phyloP scores from a whole-genome alignment of 1,140 invertebrate species.

The Andrena cerasifolii region DNA sequence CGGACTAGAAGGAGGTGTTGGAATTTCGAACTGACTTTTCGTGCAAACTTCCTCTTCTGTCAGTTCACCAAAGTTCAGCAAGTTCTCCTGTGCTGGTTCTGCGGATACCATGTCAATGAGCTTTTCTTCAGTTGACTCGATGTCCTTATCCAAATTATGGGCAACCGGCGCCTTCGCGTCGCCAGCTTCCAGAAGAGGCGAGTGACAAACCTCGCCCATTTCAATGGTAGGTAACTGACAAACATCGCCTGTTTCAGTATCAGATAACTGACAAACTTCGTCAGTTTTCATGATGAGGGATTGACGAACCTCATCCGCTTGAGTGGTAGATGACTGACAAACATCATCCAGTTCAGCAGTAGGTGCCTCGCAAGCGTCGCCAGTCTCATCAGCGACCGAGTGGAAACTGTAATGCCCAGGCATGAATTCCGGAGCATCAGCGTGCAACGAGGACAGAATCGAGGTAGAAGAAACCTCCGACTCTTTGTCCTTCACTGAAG shows the following conservation, averaged over 20 bases:
- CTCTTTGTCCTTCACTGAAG: background rate
- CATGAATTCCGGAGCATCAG: background rate
- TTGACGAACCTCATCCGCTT: background rate
- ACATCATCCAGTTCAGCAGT: background rate
- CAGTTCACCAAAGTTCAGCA: background rate
- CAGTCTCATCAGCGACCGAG: background rate
- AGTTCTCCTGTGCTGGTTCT: background rate
- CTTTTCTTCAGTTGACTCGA: background rate
- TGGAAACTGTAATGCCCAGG: background rate
- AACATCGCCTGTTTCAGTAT: background rate
- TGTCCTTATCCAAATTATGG: background rate
- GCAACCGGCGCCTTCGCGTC: background rate
- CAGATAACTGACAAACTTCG: background rate
- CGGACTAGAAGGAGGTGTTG: background rate
- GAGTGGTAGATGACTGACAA: background rate
- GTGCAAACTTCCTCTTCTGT: background rate
- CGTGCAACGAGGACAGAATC: background rate
- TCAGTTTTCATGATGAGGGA: background rate
- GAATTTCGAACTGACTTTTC: background rate
- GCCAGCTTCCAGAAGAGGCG: background rate
- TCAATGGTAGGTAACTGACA: too few species aligned
- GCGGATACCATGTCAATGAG: background rate
- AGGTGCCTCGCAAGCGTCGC: background rate
- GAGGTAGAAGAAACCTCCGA: rapidly evolving
- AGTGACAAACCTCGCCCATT: too few species aligned